Conservation (phyloP, 2,113 vertebrate genomes). For the Drymodes brunneopygia region DNA sequence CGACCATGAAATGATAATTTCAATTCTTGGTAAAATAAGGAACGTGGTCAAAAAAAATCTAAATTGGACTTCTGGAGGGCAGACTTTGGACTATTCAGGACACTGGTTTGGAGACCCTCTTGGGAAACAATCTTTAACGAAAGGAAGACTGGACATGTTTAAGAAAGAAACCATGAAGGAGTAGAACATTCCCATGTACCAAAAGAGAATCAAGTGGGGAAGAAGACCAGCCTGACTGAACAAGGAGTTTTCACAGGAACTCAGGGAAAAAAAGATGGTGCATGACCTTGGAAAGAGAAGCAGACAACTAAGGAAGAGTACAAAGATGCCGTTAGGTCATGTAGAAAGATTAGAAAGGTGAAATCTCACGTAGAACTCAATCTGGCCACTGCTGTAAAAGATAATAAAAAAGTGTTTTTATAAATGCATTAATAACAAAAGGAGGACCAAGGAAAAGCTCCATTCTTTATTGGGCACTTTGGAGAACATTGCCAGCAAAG, state of each 20-base stretch:
- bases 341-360: background rate
- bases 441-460: background rate
- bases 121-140: background rate
- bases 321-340: background rate
- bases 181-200: too few relatives aligned
- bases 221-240: background rate
- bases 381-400: background rate
- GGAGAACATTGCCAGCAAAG: background rate
- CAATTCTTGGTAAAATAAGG: background rate
- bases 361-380: background rate
- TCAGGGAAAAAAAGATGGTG: background rate
- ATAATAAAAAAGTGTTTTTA: background rate
- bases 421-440: background rate
- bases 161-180: background rate
- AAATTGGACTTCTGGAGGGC: too few relatives aligned
- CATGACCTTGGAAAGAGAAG: background rate
- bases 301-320: background rate
- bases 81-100: background rate
- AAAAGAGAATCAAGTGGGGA: background rate
- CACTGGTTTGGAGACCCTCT: background rate
- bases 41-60: background rate
- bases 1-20: background rate
- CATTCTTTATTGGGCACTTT: rapidly evolving
- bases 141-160: background rate
- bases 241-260: background rate